Evolutionary conservation across 2,888 invertebrate species (phyloP), one percentile per base, ranked within the genome.

Genomic region (Encarsia formosa): DNA sequence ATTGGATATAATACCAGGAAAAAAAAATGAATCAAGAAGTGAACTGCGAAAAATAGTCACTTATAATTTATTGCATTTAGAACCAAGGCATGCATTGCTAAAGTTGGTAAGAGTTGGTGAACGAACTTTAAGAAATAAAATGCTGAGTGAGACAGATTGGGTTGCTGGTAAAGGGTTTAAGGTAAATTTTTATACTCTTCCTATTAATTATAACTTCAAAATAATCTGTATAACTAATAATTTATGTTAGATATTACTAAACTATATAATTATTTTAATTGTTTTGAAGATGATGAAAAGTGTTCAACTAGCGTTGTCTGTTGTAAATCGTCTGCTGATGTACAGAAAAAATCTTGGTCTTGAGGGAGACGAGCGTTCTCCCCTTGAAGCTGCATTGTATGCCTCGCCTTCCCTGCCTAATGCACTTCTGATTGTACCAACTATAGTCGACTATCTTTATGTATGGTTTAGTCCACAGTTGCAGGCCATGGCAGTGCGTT

Each of bases 361-460:
- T 2, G 65, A 61, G 19, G 49, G 60, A 0, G 65, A 67, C 24
- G 66, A 71, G 22, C 60, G 73, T 47, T 73, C 73, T 1, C 74
- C 74, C 0, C 56, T 75, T 8, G 74, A 75, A 59, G 60, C 66
- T 9, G 73, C 71, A n/a, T 56, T 75, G 1, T 74, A 74, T 65
- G 63, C 78, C 1, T 73, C 73, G 1, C 74, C 74, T 0, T 69
- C 69, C 2, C 57, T 70, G 18, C 74, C 74, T 1, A 73, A 72
- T 35, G 71, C 71, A 20, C 62, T 74, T 2, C 53, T 79, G 32
- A 75, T 79, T 39, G 77, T 79, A 2, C 76, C 79, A 8, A 78
- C 77, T 4, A 77, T 81, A 11, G 80, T 80, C 1, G 76, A 79
- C 64, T 81, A 81, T 62, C 74, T 80, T 1, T 79, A 79, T 61